phyloP scores from a whole-genome alignment of 2,113 vertebrate species.

The Nyctibius bracteatus region DNA sequence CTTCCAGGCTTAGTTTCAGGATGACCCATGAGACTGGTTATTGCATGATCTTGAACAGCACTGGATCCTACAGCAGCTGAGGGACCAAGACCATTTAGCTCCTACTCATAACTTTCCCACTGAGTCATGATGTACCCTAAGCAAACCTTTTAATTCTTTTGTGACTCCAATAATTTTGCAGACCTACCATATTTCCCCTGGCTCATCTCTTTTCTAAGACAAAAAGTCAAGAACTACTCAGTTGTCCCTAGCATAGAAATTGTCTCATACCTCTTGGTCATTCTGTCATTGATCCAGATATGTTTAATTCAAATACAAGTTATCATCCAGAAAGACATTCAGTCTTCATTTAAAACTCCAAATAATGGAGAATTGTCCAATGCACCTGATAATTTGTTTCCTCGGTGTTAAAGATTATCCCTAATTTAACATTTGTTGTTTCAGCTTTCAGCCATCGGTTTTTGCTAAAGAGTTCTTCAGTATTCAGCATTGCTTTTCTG shows the following conservation, averaged over 20 bases:
- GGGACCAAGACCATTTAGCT: neutral
- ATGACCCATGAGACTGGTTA: neutral
- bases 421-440: neutral
- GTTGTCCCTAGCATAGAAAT: neutral
- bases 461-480: neutral
- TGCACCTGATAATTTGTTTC: neutral
- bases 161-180: neutral
- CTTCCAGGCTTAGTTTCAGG: neutral
- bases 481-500: neutral
- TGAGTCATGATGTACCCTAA: neutral
- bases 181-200: neutral
- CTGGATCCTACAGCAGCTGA: neutral
- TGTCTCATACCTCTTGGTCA: neutral
- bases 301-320: neutral
- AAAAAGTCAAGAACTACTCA: neutral
- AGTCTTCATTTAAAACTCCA: neutral
- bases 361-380: neutral
- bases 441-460: neutral
- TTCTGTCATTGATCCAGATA: neutral
- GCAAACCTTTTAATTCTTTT: neutral
- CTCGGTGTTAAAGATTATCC: neutral
- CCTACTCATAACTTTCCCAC: neutral
- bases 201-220: neutral
- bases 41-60: neutral
- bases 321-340: neutral